A percentile compares a stretch with the other conserved stretches of the same genome.
phyloP scores from a whole-genome alignment of 2,797 vertebrate genomes.

The Arnoldichthys spilopterus region DNA sequence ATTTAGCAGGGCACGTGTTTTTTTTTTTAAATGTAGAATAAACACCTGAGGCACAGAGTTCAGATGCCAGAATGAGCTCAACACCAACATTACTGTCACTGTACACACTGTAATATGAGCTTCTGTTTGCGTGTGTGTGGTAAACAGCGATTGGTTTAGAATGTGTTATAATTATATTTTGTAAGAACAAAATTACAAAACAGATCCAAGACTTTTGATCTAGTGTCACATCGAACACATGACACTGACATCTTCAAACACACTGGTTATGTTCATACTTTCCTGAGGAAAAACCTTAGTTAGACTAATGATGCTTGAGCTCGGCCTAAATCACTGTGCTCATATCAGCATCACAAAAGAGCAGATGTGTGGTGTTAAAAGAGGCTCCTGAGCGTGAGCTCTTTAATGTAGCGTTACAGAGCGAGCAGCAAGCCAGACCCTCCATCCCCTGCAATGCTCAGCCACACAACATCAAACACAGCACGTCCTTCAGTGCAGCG shows the following conservation, averaged over 20 bases:
- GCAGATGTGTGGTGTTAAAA: conserved; percentile 14
- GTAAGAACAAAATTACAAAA: neutral
- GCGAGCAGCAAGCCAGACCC: neutral
- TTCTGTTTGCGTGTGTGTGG: neutral
- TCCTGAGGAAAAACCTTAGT: neutral
- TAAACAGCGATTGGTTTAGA: neutral
- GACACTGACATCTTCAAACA: neutral
- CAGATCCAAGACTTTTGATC: neutral
- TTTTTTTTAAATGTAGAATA: too few species aligned
- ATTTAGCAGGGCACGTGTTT: too few species aligned
- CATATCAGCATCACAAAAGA: neutral
- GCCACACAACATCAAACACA: conserved; percentile 33
- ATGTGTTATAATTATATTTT: neutral
- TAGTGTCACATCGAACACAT: neutral
- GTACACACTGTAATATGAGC: too few species aligned
- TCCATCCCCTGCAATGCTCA: neutral
- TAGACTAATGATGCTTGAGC: neutral
- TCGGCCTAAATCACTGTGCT: neutral
- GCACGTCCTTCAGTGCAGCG: too few species aligned
- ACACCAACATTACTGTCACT: too few species aligned
- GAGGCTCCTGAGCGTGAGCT: neutral
- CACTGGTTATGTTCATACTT: neutral
- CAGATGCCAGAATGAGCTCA: too few species aligned
- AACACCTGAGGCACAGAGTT: too few species aligned
- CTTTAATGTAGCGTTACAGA: conserved; percentile 22